These are phyloP conservation scores for Passer montanus DNA, from an alignment of 2,113 vertebrate genomes.

Conservation along the genomic window DNA sequence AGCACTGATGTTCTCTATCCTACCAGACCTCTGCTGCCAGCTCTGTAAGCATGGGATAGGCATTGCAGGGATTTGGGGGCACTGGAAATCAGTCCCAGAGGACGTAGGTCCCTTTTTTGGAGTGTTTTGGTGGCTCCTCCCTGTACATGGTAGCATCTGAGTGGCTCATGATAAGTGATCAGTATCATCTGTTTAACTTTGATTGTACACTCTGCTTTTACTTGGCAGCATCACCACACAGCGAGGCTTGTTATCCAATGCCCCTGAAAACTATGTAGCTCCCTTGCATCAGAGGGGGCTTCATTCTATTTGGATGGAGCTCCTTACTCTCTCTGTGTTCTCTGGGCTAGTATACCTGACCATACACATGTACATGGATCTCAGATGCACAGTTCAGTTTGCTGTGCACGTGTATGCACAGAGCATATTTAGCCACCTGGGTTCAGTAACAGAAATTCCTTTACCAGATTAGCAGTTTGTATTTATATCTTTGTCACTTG, in stretches of 20 bases:
- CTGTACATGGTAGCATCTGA: neutral
- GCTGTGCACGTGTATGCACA: no score
- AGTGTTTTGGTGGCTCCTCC: neutral
- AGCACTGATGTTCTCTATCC: neutral
- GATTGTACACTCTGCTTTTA: neutral
- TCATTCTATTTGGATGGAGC: neutral
- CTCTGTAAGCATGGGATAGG: neutral
- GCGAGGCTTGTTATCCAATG: neutral
- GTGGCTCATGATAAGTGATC: neutral
- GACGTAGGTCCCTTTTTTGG: neutral
- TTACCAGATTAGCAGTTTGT: neutral
- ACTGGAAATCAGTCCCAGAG: neutral
- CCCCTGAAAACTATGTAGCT: neutral
- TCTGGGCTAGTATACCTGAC: neutral
- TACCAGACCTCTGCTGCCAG: neutral
- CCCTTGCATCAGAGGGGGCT: neutral
- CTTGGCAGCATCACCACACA: neutral
- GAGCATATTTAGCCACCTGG: neutral
- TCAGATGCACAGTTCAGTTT: neutral
- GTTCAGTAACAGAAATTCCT: neutral
- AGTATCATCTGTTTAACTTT: neutral
- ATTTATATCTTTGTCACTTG: neutral
- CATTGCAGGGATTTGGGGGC: accelerated
- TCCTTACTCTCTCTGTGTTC: accelerated
- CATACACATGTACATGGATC: accelerated